phyloP scores from a whole-genome alignment of 92 coral and sea anemone species.

The Epizoanthus stellaris region DNA sequence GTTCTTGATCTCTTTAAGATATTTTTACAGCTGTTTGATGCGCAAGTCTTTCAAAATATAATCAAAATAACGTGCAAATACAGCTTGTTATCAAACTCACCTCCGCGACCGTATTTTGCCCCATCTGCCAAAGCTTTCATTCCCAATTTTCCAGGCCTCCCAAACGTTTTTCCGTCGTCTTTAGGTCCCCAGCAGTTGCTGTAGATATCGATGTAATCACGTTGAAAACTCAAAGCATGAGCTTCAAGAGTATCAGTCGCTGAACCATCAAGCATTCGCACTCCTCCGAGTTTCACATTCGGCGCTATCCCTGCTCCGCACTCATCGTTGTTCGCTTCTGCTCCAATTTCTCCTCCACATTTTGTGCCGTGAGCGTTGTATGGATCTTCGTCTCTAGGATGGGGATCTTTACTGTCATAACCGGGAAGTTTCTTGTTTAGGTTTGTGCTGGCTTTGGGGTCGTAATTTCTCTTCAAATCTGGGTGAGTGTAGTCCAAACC shows the following conservation, averaged over 20 bases:
- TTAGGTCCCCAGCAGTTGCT: conserved; percentile 99
- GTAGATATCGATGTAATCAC: conserved; percentile 91
- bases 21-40: conserved; percentile 24
- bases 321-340: conserved; percentile 83
- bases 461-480: conserved; percentile 88
- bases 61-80: not conserved
- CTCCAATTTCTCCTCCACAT: conserved; percentile 96
- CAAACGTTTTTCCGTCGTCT: conserved; percentile 97
- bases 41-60: conserved; percentile 2
- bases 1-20: not conserved
- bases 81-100: conserved; percentile 49
- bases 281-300: conserved; percentile 87
- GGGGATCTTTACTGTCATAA: conserved; percentile 68
- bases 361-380: conserved; percentile 98
- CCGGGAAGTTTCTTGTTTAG: conserved; percentile 62
- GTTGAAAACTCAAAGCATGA: conserved; percentile 76
- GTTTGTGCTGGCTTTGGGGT: conserved; percentile 84
- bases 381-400: conserved; percentile 86
- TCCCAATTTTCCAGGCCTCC: conserved; percentile 92
- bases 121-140: conserved; percentile 81
- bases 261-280: conserved; percentile 94
- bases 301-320: conserved; percentile 98
- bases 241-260: conserved; percentile 95
- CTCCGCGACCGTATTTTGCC: conserved; percentile 89
- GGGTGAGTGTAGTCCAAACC: conserved; percentile 95